Evolutionary conservation across 2,888 invertebrate species (phyloP), one percentile per base, ranked within the genome.

Genomic region (Brachypterus glaber): DNA sequence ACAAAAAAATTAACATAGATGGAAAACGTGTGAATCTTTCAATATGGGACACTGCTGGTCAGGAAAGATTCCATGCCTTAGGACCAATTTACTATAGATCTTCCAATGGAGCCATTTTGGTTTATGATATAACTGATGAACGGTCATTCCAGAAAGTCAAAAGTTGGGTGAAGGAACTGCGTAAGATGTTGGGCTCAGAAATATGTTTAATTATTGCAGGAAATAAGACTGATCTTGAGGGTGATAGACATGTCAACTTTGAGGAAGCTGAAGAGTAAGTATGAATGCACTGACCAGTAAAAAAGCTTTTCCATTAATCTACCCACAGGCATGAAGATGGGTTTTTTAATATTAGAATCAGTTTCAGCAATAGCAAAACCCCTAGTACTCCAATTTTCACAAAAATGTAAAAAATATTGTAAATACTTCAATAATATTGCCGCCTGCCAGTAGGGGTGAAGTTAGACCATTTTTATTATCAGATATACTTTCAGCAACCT

Each of bases 1-100:
- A 86, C 51, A 97, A 97, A 62, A 90, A 89, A 63, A 64, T 98
- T 16, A 90, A 87, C 54, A 77, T 98, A 39, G 84, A 85, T 54
- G 92, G 90, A 1, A 86, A 85, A 60, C 72, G 87, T 55, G 77
- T 92, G 15, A 93, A 92, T 59, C 70, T 98, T 35, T 83, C 93
- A 30, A 86, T 95, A 60, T 98, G 98, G 97, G 97, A 97, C 59
- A 98, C 97, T 2, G 97, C 97, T 4, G 97, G 97, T 0, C 97
- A 98, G 64, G 97, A 98, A 64, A 82, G 84, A 52, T 89, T 86
- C 59, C 98, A 98, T 69, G 96, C 97, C 0, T 67, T 97, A 34
- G 97, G 97, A 2, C 97, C 97, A 7, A 95, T 97, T 53, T 98
- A 98, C 66, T 98, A 98, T 64, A 71, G 97, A 46, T 91, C 90